Evolutionary conservation across 2,113 vertebrate species (phyloP), one percentile per base, ranked within the genome.

Genomic region (Perccottus glenii): DNA sequence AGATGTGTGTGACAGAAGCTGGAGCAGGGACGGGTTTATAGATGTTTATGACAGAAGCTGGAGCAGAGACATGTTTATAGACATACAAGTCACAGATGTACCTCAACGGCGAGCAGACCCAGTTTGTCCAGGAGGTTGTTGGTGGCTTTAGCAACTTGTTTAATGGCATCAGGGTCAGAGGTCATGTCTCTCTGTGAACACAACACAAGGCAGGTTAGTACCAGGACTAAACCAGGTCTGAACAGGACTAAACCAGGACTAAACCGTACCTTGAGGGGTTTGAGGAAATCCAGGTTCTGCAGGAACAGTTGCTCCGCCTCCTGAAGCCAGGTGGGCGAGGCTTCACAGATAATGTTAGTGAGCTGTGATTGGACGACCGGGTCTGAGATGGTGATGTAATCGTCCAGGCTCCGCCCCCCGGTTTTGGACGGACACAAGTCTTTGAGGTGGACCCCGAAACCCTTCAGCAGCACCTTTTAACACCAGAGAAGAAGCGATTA

Each of bases 231-330:
- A 46, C 9, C 9, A 6, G 9, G 44, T 2, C 9, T 14, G 5
- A 46, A 46, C 44, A 11, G 12, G 12, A 11, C 10, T 14, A 1
- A 46, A 11, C 12, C 44, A 45, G 44, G 44, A 9, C 44, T 40
- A 40, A 14, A 12, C 4, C 87, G 92, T 86, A 96, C 95, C 90
- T 83, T 81, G 47, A 96, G 53, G 2, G 95, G 94, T 75, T 92
- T 95, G 16, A 96, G 60, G 83, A 94, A 93, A 90, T 96, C 91
- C 86, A 96, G 64, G 74, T 95, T 95, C 63, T 79, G 78, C 67
- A 74, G 83, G 45, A 96, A 94, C 44, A 77, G 82, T 27, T 79
- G 73, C 67, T 96, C 94, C 0, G 92, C 89, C 1, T 67, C 85
- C 59, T 85, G 73, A 10, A 96, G 92, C 81, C 93, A 93, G 52